Percentiles rank a stretch among this genome's conserved stretches.
These are phyloP conservation scores for Corythaixoides concolor DNA, from an alignment of 2,113 vertebrate species.

Conservation along the genomic window DNA sequence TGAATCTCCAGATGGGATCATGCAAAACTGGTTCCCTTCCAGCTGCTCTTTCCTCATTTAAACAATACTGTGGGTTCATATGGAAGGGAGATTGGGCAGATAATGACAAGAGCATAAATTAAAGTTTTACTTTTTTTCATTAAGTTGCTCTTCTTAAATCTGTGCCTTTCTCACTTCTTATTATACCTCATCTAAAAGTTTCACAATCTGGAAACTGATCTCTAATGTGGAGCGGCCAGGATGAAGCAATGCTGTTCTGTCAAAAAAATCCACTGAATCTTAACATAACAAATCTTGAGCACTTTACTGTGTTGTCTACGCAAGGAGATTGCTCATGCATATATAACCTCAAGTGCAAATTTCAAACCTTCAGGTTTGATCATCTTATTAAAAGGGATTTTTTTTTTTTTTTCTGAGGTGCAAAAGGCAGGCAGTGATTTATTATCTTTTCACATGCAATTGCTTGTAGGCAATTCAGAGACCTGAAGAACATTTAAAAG, in stretches of 20 bases:
- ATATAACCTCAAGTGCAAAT: not conserved
- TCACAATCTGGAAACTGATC: constrained; percentile 10
- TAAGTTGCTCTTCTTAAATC: constrained; percentile 20
- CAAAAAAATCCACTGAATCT: not conserved
- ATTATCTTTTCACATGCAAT: constrained; percentile 31
- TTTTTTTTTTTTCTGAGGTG: not conserved
- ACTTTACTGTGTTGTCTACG: not conserved
- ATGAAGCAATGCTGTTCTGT: not conserved
- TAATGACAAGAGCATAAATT: constrained; percentile 14
- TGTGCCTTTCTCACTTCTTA: constrained; percentile 20
- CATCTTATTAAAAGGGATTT: not conserved
- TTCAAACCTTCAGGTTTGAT: not conserved
- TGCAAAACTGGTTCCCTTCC: constrained; percentile 33
- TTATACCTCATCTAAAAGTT: constrained; percentile 6
- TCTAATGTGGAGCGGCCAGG: not conserved
- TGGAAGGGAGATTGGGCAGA: not conserved
- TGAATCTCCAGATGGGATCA: constrained; percentile 59
- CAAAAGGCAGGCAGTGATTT: not conserved
- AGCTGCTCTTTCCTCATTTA: constrained; percentile 48
- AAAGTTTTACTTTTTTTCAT: not conserved
- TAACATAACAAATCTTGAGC: not conserved
- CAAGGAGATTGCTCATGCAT: not conserved
- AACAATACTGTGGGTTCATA: constrained; percentile 30
- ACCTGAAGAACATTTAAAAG: not conserved
- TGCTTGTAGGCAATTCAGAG: constrained; percentile 1